Conservation (phyloP, 2,113 vertebrate genomes). For the Galeopterus variegatus region DNA sequence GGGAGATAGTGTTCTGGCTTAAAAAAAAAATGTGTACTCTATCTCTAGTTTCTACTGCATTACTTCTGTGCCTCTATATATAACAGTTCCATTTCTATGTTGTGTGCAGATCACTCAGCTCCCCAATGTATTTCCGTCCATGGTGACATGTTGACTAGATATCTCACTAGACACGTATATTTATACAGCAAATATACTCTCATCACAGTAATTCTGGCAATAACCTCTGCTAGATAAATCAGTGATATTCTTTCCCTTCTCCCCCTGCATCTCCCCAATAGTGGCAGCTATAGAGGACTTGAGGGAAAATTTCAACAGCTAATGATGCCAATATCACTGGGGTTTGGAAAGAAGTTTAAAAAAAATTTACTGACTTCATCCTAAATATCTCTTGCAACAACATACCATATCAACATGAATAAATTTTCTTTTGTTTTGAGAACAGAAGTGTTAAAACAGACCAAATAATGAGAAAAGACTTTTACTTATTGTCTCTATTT, state of each 20-base stretch:
- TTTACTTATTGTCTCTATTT: constrained; percentile 39
- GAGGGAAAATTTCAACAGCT: constrained; percentile 36
- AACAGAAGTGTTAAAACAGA: neutral
- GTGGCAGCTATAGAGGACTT: neutral
- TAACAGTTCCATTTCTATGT: neutral
- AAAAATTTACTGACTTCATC: neutral
- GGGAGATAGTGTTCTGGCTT: neutral
- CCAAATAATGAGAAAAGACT: neutral
- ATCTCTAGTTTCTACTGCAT: constrained; percentile 48
- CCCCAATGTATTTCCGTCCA: neutral
- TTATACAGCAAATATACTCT: neutral
- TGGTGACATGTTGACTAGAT: neutral
- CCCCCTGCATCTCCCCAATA: neutral
- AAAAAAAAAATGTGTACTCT: neutral
- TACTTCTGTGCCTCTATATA: constrained; percentile 20
- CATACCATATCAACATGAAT: neutral
- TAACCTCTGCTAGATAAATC: constrained; percentile 5
- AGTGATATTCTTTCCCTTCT: constrained; percentile 33
- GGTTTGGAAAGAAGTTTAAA: neutral
- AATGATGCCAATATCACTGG: neutral
- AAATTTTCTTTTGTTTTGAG: constrained; percentile 32
- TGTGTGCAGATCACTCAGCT: neutral
- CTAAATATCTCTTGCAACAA: constrained; percentile 31
- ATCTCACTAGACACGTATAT: constrained; percentile 11
- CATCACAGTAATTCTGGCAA: neutral